Conservation (phyloP, 2,797 vertebrate species). For the Sarcophilus harrisii region DNA sequence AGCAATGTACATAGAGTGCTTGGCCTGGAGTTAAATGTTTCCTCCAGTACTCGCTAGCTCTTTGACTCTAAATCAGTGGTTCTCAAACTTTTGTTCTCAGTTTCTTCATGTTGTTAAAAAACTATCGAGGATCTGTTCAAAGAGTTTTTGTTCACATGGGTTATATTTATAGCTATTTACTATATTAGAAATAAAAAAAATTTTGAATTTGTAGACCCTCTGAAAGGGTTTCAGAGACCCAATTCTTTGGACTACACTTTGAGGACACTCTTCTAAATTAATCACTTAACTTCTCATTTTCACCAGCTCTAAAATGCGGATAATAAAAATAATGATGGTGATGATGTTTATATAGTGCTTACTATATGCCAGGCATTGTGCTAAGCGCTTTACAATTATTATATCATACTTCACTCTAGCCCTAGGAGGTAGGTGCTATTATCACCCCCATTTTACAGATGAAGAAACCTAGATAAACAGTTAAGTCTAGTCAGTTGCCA, state of each 20-base stretch:
- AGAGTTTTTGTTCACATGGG: too few species aligned
- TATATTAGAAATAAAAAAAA: too few species aligned
- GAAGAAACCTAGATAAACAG: not conserved
- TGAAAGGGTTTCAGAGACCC: too few species aligned
- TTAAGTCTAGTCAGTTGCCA: not conserved
- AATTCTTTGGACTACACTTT: too few species aligned
- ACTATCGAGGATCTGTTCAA: too few species aligned
- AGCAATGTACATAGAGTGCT: not conserved
- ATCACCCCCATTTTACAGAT: not conserved
- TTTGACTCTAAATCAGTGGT: too few species aligned
- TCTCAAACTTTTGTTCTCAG: too few species aligned
- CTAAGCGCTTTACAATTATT: not conserved
- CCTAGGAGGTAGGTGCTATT: not conserved
- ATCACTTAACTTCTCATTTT: not conserved
- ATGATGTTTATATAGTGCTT: not conserved
- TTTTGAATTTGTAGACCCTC: too few species aligned
- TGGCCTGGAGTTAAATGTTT: not conserved
- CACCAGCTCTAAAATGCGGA: not conserved
- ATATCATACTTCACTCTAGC: not conserved
- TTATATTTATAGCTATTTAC: too few species aligned
- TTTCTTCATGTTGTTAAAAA: too few species aligned
- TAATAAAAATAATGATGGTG: not conserved
- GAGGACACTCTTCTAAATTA: too few species aligned
- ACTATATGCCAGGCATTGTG: not conserved
- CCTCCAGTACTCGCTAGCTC: not conserved